Conservation (phyloP, 2,113 vertebrate genomes). For the Falcunculus frontatus region DNA sequence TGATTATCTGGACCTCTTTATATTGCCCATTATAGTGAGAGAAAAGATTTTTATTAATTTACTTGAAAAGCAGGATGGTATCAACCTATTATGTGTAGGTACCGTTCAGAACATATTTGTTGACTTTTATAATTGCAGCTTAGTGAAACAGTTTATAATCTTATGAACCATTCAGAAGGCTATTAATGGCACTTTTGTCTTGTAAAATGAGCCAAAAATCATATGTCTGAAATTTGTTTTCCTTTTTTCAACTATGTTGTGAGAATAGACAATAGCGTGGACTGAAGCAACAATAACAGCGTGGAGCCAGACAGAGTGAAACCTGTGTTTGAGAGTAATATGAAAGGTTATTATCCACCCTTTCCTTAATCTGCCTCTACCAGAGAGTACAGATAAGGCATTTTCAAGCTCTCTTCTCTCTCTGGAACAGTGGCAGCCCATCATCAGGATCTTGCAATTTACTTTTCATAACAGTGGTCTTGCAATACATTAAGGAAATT, state of each 20-base stretch:
- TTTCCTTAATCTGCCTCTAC: slow-evolving; percentile 34
- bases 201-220: slow-evolving; percentile 20
- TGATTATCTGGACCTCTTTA: not conserved
- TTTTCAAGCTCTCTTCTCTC: not conserved
- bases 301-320: slow-evolving; percentile 40
- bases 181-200: not conserved
- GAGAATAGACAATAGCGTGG: slow-evolving; percentile 18
- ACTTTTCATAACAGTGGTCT: slow-evolving; percentile 28
- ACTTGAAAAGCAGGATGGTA: not conserved
- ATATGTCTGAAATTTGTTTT: not conserved
- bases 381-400: not conserved
- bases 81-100: not conserved
- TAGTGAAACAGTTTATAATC: not conserved
- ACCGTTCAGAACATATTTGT: not conserved
- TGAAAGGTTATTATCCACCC: slow-evolving; percentile 29
- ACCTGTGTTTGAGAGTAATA: slow-evolving; percentile 18
- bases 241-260: not conserved
- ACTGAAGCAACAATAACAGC: not conserved
- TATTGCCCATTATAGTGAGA: not conserved
- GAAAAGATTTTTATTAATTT: not conserved
- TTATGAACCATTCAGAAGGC: not conserved
- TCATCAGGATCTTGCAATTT: slow-evolving; percentile 33
- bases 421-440: slow-evolving; percentile 13
- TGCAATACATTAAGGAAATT: slow-evolving; percentile 1
- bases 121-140: not conserved